Evolutionary conservation across 2,888 invertebrate genomes (phyloP), one percentile per base, ranked within the genome.

Genomic region (Mythimna ferrago): DNA sequence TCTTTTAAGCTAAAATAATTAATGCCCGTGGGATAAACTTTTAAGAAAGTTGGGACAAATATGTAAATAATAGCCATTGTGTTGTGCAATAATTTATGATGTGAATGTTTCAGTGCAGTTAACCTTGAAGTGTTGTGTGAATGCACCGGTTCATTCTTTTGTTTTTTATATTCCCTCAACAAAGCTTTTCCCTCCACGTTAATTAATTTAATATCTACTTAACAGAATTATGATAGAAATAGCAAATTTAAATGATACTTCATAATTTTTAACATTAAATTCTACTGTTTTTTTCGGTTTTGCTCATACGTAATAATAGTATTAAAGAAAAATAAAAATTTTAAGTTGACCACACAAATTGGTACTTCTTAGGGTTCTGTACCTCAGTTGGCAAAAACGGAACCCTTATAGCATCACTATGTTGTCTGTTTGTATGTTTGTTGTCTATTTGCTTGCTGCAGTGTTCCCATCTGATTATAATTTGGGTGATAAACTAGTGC

Each of bases 71-170:
- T 58, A 68, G 41, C 58, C 32, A 66, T 80, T 80, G 73, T 79
- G 6, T 64, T 53, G 14, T 66, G 38, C n/a, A 21, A 57, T 32
- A 51, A 54, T 69, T 53, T 51, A 73, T 65, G 51, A 14, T 66
- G 66, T 67, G 69, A 78, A 73, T 56, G 56, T 66, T 66, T 58
- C n/a, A 65, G 62, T 35, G 71, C 21, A 44, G 65, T 53, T 78
- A 73, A 64, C 73, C 79, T 82, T 82, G 73, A 57, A 63, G 48
- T 9, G n/a, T 21, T 11, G n/a, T 71, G 62, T 65, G 83, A 73
- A 68, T 67, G 35, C 51, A 57, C 51, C 9, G n/a, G 61, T 41
- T 60, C 51, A 62, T 78, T 80, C 61, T 70, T 83, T 71, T 79
- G 74, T 83, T 73, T 26, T 26, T 48, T 53, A 58, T 53, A 9